phyloP scores from a whole-genome alignment of 2,888 invertebrate genomes.

The Meiosimyza decipiens region DNA sequence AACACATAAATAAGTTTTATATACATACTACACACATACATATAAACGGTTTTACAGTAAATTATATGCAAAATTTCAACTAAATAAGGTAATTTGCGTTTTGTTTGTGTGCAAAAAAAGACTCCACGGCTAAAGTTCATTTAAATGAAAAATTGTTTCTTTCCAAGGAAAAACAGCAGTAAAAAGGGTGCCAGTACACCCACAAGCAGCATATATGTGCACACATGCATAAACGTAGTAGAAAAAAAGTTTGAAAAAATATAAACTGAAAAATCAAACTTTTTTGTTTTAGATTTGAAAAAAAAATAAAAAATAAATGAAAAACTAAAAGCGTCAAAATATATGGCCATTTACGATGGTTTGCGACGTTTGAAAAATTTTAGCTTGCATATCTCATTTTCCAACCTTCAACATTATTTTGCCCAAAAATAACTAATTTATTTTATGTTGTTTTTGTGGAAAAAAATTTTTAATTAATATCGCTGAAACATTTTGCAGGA shows the following conservation, averaged over 20 bases:
- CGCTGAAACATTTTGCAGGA: background rate
- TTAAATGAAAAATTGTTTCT: constrained; percentile 4
- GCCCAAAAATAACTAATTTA: background rate
- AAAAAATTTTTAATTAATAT: constrained; percentile 13
- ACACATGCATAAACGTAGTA: constrained; percentile 13
- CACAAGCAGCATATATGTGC: background rate
- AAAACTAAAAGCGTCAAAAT: too few species aligned
- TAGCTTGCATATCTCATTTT: background rate
- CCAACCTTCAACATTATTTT: background rate
- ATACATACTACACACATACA: constrained; percentile 42
- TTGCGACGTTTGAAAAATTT: too few species aligned
- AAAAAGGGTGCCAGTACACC: background rate
- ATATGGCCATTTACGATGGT: too few species aligned
- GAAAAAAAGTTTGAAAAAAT: background rate
- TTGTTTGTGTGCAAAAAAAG: background rate
- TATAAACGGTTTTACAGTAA: constrained; percentile 48
- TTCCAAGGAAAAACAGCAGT: constrained; percentile 1
- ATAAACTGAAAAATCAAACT: background rate
- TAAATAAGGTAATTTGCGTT: constrained; percentile 61
- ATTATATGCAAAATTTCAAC: constrained; percentile 58
- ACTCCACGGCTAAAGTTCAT: constrained; percentile 1
- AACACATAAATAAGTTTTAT: constrained; percentile 52
- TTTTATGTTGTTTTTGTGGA: background rate
- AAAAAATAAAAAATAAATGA: too few species aligned
- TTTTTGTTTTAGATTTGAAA: background rate